Evolutionary conservation across 92 coral and sea anemone genomes (phyloP).

Genomic region (Parazoanthus atlanticus): DNA sequence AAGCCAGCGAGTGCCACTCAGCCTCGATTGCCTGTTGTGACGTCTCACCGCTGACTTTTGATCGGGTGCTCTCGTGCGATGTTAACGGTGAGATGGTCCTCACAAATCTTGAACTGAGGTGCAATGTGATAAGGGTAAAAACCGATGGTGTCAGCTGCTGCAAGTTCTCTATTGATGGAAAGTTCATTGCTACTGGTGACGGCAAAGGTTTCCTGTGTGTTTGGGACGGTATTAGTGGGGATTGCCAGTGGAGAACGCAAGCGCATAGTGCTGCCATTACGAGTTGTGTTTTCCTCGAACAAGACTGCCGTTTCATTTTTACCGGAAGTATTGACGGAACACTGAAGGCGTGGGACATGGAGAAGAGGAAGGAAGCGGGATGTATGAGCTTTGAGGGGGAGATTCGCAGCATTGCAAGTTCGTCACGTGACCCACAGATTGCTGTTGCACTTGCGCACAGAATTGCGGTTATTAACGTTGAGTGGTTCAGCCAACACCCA

Average conservation of each 20-base stretch:
- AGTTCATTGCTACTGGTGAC: slow-evolving; percentile 50
- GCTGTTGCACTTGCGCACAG: slow-evolving; percentile 54
- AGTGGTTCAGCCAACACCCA: slow-evolving; percentile 5
- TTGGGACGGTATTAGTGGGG: slow-evolving; percentile 49
- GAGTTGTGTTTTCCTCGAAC: slow-evolving; percentile 46
- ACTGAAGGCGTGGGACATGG: slow-evolving; percentile 49
- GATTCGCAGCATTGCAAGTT: slow-evolving; percentile 53
- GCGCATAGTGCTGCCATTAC: slow-evolving; percentile 36
- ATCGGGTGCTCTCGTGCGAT: slow-evolving; percentile 50
- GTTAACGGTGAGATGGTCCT: slow-evolving; percentile 35
- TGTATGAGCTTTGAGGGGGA: slow-evolving; percentile 50
- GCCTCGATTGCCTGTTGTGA: slow-evolving; percentile 28
- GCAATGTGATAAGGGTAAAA: not conserved
- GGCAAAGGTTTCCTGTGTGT: slow-evolving; percentile 41
- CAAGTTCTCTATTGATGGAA: slow-evolving; percentile 56
- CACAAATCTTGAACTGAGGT: slow-evolving; percentile 17
- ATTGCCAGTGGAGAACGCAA: slow-evolving; percentile 17
- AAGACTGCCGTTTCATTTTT: slow-evolving; percentile 36
- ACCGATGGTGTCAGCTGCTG: slow-evolving; percentile 43
- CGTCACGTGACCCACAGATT: slow-evolving; percentile 44
- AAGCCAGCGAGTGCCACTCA: slow-evolving; percentile 13
- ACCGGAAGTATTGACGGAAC: slow-evolving; percentile 49
- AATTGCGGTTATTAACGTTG: slow-evolving; percentile 50
- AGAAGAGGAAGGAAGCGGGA: slow-evolving; percentile 25
- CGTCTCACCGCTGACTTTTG: slow-evolving; percentile 18